These are phyloP conservation scores for Limonius californicus DNA, from an alignment of 1,140 invertebrate genomes.

Conservation along the genomic window DNA sequence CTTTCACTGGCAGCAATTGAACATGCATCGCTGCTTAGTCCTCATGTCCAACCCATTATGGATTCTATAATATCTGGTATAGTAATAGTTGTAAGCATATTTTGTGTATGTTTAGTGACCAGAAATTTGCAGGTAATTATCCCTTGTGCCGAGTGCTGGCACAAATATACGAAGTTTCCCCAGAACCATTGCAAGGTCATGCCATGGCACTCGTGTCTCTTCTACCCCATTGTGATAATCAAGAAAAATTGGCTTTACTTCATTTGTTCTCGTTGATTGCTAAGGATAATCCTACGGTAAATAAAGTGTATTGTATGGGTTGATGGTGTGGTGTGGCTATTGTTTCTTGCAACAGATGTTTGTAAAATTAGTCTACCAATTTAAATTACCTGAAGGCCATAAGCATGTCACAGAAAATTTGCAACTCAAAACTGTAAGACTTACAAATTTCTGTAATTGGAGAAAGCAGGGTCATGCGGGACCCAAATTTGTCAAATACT, in stretches of 20 bases:
- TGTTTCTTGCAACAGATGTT: too few relatives aligned
- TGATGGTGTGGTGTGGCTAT: too few relatives aligned
- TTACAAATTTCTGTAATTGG: too few relatives aligned
- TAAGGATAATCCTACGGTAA: slow-evolving; percentile 69
- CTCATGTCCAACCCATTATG: slow-evolving; percentile 85
- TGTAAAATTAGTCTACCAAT: too few relatives aligned
- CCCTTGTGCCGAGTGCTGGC: slow-evolving; percentile 78
- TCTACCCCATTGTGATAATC: slow-evolving; percentile 73
- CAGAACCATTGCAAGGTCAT: slow-evolving; percentile 78
- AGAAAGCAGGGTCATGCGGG: too few relatives aligned
- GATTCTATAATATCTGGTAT: slow-evolving; percentile 81
- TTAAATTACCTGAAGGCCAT: too few relatives aligned
- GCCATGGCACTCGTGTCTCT: slow-evolving; percentile 76
- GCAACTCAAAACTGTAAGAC: too few relatives aligned
- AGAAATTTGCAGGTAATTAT: slow-evolving; percentile 68
- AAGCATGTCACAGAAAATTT: too few relatives aligned
- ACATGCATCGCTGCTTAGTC: slow-evolving; percentile 77
- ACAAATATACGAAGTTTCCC: slow-evolving; percentile 83
- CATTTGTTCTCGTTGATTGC: slow-evolving; percentile 78
- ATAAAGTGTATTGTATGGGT: too few relatives aligned
- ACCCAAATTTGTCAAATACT: too few relatives aligned
- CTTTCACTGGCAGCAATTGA: slow-evolving; percentile 89
- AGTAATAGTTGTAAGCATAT: neutral
- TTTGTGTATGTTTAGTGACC: too few relatives aligned
- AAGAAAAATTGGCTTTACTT: slow-evolving; percentile 79